Evolutionary conservation across 2,113 vertebrate genomes (phyloP).

Genomic region (Cynocephalus volans): DNA sequence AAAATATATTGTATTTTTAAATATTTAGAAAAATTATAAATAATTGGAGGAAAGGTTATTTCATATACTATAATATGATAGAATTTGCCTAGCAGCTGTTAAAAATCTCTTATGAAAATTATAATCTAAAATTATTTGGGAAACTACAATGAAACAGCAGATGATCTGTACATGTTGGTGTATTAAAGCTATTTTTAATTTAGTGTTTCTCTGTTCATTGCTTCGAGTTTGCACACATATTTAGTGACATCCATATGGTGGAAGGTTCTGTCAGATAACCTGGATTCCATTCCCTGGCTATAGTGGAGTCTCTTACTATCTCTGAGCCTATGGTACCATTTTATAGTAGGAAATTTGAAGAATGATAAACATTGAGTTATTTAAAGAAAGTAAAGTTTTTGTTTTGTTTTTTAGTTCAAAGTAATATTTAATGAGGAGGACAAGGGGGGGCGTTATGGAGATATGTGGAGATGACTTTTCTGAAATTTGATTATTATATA

Average conservation of each 20-base stretch:
- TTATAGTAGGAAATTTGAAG: not conserved
- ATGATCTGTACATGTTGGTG: not conserved
- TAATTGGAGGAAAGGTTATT: slow-evolving; percentile 52
- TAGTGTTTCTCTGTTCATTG: not conserved
- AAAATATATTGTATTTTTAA: slow-evolving; percentile 61
- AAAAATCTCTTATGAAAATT: slow-evolving; percentile 68
- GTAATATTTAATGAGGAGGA: not conserved
- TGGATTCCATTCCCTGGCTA: not conserved
- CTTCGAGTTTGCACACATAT: not conserved
- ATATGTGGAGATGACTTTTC: not conserved
- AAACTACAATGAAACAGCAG: slow-evolving; percentile 18
- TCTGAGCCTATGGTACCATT: not conserved
- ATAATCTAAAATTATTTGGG: slow-evolving; percentile 38
- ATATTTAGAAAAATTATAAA: slow-evolving; percentile 48
- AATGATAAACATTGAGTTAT: not conserved
- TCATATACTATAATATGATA: slow-evolving; percentile 37
- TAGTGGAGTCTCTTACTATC: not conserved
- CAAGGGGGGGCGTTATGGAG: not conserved
- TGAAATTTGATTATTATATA: not conserved
- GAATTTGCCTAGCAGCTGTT: slow-evolving; percentile 30
- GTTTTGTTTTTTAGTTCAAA: not conserved
- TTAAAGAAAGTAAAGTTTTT: not conserved
- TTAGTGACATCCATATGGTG: not conserved
- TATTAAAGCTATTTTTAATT: slow-evolving; percentile 62
- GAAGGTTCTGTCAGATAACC: not conserved